Percentiles rank a stretch among this genome's conserved stretches.
Conservation (phyloP, 2,888 invertebrate species). For the Lymantria dispar region DNA sequence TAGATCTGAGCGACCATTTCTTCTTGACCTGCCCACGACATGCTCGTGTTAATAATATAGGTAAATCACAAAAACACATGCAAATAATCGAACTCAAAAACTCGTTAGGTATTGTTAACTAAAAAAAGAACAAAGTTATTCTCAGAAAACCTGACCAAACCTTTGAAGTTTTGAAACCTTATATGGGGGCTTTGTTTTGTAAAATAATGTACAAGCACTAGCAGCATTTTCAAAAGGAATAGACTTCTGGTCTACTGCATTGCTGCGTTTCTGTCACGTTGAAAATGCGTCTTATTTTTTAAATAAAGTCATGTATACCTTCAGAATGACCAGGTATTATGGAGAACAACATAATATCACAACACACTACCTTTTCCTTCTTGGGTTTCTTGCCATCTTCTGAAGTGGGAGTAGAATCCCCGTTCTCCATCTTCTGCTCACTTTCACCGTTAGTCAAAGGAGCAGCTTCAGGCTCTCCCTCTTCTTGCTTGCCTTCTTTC, state of each 20-base stretch:
- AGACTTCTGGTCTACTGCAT: too few relatives aligned
- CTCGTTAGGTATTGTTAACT: conserved; percentile 19
- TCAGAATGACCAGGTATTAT: neutral
- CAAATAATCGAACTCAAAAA: conserved; percentile 14
- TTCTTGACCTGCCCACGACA: conserved; percentile 86
- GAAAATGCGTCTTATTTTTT: too few relatives aligned
- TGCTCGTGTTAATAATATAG: conserved; percentile 46
- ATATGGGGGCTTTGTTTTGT: too few relatives aligned
- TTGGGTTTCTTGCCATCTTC: conserved; percentile 84
- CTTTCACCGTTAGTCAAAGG: conserved; percentile 68
- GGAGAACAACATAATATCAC: neutral
- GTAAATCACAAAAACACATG: conserved; percentile 41
- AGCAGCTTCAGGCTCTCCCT: conserved; percentile 49
- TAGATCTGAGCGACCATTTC: conserved; percentile 94
- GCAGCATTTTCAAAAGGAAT: too few relatives aligned
- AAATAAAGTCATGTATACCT: too few relatives aligned
- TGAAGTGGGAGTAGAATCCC: conserved; percentile 58
- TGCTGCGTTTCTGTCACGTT: too few relatives aligned
- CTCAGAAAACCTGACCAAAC: too few relatives aligned
- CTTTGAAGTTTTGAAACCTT: too few relatives aligned
- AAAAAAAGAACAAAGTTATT: neutral
- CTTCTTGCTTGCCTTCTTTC: conserved; percentile 76
- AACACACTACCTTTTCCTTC: conserved; percentile 81
- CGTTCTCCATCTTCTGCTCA: conserved; percentile 67
- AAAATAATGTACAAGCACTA: too few relatives aligned